Percentiles rank a stretch among this genome's conserved stretches.
phyloP scores from a whole-genome alignment of 2,888 invertebrate species.

The Portevinia maculata region DNA sequence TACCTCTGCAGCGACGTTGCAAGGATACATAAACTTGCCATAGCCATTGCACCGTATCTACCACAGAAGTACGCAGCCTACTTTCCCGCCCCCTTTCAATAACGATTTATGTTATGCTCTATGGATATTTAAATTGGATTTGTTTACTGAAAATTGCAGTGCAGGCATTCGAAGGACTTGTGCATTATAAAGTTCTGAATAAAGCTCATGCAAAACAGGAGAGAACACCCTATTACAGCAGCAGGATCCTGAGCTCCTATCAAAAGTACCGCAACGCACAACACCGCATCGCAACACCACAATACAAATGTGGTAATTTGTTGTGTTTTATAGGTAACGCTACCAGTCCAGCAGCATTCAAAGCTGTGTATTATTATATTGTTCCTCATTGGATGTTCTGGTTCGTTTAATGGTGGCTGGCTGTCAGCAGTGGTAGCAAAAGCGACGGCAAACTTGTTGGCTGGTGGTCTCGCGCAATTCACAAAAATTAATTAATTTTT shows the following conservation, averaged over 20 bases:
- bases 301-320: slow-evolving; percentile 38
- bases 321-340: slow-evolving; percentile 32
- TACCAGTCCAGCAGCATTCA: slow-evolving; percentile 23
- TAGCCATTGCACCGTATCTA: slow-evolving; percentile 5
- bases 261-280: slow-evolving; percentile 12
- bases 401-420: slow-evolving; percentile 27
- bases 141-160: slow-evolving; percentile 39
- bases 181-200: background rate
- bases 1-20: slow-evolving; percentile 17
- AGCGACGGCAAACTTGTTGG: slow-evolving; percentile 40
- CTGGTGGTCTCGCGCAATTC: slow-evolving; percentile 44
- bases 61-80: background rate
- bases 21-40: slow-evolving; percentile 26
- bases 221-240: slow-evolving; percentile 13
- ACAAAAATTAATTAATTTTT: slow-evolving; percentile 70
- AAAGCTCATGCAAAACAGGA: background rate
- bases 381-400: slow-evolving; percentile 27
- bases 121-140: slow-evolving; percentile 59
- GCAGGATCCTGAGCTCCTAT: slow-evolving; percentile 9
- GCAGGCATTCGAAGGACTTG: slow-evolving; percentile 1
- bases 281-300: slow-evolving; percentile 19
- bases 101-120: slow-evolving; percentile 43
- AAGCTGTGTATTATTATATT: background rate
- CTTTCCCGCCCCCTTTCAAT: background rate
- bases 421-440: slow-evolving; percentile 45